Conservation (phyloP, 2,888 invertebrate species). For the Dysmachus trigonus region DNA sequence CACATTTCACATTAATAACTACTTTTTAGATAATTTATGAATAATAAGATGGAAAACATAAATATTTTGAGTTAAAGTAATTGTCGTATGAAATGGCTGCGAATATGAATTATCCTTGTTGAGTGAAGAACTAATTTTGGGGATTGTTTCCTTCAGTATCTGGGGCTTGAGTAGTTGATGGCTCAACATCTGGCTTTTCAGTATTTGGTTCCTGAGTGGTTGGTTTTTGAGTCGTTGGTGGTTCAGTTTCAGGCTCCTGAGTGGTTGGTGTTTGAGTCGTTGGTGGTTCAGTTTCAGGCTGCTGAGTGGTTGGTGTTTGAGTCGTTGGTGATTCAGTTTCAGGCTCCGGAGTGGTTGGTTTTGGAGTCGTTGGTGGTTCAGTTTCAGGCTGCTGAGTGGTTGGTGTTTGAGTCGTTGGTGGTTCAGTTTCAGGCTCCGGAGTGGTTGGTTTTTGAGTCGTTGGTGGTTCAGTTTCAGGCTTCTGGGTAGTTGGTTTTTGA, state of each 20-base stretch:
- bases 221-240: background rate
- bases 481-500: background rate
- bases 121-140: background rate
- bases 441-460: background rate
- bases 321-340: background rate
- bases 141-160: background rate
- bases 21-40: too few relatives aligned
- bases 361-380: background rate
- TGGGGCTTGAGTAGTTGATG: background rate
- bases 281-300: background rate
- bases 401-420: background rate
- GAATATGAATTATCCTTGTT: too few relatives aligned
- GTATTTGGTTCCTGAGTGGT: background rate
- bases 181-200: background rate
- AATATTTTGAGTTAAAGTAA: too few relatives aligned
- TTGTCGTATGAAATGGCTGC: too few relatives aligned
- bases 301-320: background rate
- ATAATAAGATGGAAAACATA: too few relatives aligned
- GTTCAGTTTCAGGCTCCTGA: background rate
- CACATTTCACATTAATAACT: too few relatives aligned
- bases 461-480: background rate
- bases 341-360: background rate
- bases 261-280: background rate
- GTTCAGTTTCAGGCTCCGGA: background rate
- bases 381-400: background rate